Conservation (phyloP, 1,140 invertebrate species). For the Papilio aristodemus region DNA sequence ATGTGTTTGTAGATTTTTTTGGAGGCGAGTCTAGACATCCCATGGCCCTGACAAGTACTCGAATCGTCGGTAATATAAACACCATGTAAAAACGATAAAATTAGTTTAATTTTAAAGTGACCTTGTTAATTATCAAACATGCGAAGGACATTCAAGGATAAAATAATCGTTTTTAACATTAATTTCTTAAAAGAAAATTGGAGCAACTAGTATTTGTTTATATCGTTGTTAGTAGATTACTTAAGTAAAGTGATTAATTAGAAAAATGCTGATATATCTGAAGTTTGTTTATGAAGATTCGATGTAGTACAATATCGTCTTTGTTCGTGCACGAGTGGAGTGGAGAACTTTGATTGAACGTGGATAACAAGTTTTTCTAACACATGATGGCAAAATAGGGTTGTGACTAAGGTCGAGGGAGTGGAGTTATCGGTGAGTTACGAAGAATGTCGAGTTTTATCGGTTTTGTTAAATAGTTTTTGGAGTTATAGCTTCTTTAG, state of each 20-base stretch:
- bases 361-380: conserved; percentile 23
- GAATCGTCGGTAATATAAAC: too few species aligned
- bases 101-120: too few species aligned
- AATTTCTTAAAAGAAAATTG: background rate
- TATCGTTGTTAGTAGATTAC: conserved; percentile 14
- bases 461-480: conserved; percentile 17
- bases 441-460: conserved; percentile 4
- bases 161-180: background rate
- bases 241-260: conserved; percentile 1
- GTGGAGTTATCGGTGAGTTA: background rate
- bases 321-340: conserved; percentile 8
- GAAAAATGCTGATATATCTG: conserved; percentile 13
- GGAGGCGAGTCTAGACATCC: too few species aligned
- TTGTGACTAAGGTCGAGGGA: conserved; percentile 1
- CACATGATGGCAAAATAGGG: conserved; percentile 24
- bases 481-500: background rate
- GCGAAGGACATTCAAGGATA: too few species aligned
- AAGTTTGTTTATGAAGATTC: conserved; percentile 7
- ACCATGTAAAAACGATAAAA: too few species aligned
- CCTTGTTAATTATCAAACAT: too few species aligned
- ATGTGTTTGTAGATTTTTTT: too few species aligned
- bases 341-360: conserved; percentile 24
- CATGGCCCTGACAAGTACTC: too few species aligned
- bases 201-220: background rate
- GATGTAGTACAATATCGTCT: conserved; percentile 16